Base-by-base conservation (phyloP, 2,113 vertebrate genomes). In the Stigmatopora nigra region DNA sequence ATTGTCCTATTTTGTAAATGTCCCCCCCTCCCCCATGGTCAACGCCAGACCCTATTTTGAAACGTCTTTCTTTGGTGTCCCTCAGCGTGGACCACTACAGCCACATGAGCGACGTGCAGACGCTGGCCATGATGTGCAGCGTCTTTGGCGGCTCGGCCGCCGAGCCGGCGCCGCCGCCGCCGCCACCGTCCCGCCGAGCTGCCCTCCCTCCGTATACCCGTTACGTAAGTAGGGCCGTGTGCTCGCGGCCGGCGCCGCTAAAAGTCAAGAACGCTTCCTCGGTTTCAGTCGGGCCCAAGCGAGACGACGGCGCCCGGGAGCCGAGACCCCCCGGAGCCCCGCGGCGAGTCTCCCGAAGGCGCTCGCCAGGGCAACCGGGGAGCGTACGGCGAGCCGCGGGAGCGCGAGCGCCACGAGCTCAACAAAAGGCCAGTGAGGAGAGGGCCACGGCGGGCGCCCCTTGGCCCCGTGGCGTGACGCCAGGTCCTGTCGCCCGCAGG, bases 81-180 rank as follows among this genome's bases (percentile, higher is more conserved):
- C 7, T 55, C 88, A 99, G 97, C 16, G 71, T 99, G 87, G 92
- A 94, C 58, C 95, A 99, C 77, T 99, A 98, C 84, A 98, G 95
- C 8, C 93, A 90, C 61, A 93, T 98, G 82, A 97, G 96, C 0
- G 96, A 99, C 0, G 93, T 98, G 7, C 97, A 99, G 91, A 98
- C 95, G 0, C 75, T 99, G 81, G 97, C 95, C 45, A 98, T 99
- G 97, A 88, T 99, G 49, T 98, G 96, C 88, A 96, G 96, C 0
- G 93, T 98, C 60, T 99, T 97, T 76, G 91, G 94, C 94, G 22
- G 87, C 91, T 67, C 88, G 87, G 63, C 89, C 92, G 1, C 91
- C 92, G 94, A 95, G 15, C 74, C 81, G 19, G 85, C 80, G 5
- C 83, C 82, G 16, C 89, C 92, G 13, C 91, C 92, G 0, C 79